Evolutionary conservation across 2,113 vertebrate genomes (phyloP), one percentile per base, ranked within the genome.

Genomic region (Erinaceus europaeus): DNA sequence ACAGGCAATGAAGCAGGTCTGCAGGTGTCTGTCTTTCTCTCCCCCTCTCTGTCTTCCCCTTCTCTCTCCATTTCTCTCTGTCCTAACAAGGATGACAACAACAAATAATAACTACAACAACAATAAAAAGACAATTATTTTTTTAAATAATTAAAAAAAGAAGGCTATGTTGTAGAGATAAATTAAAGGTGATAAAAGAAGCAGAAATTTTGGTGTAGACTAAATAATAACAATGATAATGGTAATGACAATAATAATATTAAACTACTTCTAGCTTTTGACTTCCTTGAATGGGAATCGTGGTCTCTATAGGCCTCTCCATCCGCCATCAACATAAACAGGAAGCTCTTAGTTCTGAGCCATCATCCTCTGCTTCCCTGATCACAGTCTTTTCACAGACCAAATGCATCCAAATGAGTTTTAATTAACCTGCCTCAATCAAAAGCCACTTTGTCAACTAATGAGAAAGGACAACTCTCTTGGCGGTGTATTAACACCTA

Each of bases 361-460:
- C 94, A 91, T 94, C 89, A 90, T 67, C 40, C 83, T 93, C 62
- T 87, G 59, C 83, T 88, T 93, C 73, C 77, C 50, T 36, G 57
- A 93, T 84, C 50, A 0, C 29, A 91, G 91, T 55, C 76, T 83
- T 94, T 86, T 69, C 68, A 93, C 80, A 80, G 94, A 96, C 93
- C 91, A 96, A 95, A 97, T 94, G 92, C 34, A 92, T 90, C 94
- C 95, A 94, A 96, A 96, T 97, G 95, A 96, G 92, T 94, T 96
- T 97, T 97, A 97, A 97, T 97, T 94, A 97, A 96, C 94, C 91
- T 95, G 91, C 94, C 88, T 95, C 96, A 62, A 95, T 97, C 95
- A 96, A 95, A 97, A 96, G 93, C 92, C 95, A 97, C 95, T 97
- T 91, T 94, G 94, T 97, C 95, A 97, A 91, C 3, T 52, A 44